Conservation (phyloP, 2,113 vertebrate genomes). For the Aleadryas rufinucha region DNA sequence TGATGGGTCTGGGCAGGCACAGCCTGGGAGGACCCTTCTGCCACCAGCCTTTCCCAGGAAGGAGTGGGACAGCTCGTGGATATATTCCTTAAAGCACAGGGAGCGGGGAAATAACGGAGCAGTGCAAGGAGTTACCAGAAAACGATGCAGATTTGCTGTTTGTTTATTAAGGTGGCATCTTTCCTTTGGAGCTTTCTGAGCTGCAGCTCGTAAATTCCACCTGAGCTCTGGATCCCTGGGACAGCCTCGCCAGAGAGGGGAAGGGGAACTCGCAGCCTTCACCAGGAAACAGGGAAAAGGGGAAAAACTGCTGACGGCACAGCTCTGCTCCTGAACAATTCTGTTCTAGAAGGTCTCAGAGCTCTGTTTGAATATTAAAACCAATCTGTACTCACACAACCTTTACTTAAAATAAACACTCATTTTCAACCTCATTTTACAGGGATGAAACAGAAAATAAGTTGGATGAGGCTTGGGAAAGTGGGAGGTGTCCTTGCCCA, state of each 20-base stretch:
- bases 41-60: not conserved
- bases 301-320: not conserved
- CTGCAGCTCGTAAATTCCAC: not conserved
- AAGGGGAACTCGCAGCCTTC: not conserved
- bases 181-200: not conserved
- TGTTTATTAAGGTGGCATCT: not conserved
- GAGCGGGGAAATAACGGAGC: not conserved
- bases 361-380: not conserved
- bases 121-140: rapidly evolving
- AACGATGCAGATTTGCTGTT: not conserved
- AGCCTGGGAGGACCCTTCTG: not conserved
- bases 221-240: not conserved
- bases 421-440: not conserved
- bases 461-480: not conserved
- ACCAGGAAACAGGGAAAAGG: not conserved
- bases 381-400: not conserved
- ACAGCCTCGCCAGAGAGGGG: not conserved
- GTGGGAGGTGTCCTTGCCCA: not conserved
- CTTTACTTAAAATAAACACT: not conserved
- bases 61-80: not conserved
- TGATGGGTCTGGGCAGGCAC: not conserved
- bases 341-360: not conserved
- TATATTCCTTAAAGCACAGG: rapidly evolving
- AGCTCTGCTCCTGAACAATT: not conserved
- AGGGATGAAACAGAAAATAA: not conserved